Percentiles rank a stretch among this genome's conserved stretches.
phyloP scores from a whole-genome alignment of 1,140 invertebrate genomes.

The Ptiloglossa arizonensis region DNA sequence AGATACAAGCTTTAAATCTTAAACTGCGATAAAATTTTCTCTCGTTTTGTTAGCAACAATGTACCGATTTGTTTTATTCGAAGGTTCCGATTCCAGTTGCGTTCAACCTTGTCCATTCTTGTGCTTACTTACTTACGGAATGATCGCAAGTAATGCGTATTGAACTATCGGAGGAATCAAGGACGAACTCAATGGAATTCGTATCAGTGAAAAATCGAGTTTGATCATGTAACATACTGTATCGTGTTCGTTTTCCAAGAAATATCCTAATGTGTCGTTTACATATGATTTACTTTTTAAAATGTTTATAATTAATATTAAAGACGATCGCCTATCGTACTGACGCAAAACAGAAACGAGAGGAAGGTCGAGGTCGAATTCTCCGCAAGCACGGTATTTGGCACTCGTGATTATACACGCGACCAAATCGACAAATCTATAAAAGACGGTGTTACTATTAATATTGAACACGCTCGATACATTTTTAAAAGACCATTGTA shows the following conservation, averaged over 20 bases:
- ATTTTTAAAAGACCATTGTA: background rate
- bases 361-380: slow-evolving; percentile 6
- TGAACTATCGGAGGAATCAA: slow-evolving; percentile 12
- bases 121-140: background rate
- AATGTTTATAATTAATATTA: background rate
- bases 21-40: no score
- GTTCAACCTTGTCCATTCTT: background rate
- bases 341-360: background rate
- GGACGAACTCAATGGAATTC: background rate
- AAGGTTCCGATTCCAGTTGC: background rate
- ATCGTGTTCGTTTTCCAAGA: background rate
- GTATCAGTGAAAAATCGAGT: slow-evolving; percentile 16
- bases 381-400: background rate
- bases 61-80: background rate
- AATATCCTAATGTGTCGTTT: background rate
- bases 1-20: no score
- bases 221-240: background rate
- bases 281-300: background rate
- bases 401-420: background rate
- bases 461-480: background rate
- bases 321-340: no score
- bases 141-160: background rate
- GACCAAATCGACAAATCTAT: background rate
- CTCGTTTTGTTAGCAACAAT: no score
- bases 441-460: background rate